Evolutionary conservation across 2,888 invertebrate species (phyloP).

Genomic region (Portevinia maculata): DNA sequence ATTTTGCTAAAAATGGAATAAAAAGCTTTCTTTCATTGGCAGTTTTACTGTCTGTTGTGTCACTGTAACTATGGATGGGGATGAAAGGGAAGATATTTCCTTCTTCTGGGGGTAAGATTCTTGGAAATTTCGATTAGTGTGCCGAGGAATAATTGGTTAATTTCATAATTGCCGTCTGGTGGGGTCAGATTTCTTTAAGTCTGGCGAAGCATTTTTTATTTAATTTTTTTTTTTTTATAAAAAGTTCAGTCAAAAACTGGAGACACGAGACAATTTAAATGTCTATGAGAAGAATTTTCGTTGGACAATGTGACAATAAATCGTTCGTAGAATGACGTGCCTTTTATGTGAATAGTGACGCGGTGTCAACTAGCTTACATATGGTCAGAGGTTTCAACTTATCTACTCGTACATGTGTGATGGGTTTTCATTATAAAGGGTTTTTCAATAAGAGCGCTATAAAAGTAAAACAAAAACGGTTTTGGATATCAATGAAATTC

Average conservation of each 20-base stretch:
- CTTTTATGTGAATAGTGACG: too few relatives aligned
- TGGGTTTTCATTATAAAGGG: too few relatives aligned
- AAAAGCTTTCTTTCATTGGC: background rate
- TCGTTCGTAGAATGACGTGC: too few relatives aligned
- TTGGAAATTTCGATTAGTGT: constrained; percentile 40
- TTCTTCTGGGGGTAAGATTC: constrained; percentile 28
- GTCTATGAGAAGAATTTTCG: background rate
- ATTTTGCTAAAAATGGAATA: too few relatives aligned
- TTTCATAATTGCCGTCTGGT: constrained; percentile 25
- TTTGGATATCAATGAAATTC: too few relatives aligned
- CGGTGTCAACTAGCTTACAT: too few relatives aligned
- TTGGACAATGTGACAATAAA: background rate
- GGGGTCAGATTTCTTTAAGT: constrained; percentile 21
- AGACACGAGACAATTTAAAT: constrained; percentile 6
- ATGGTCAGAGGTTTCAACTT: too few relatives aligned
- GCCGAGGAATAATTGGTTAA: constrained; percentile 15
- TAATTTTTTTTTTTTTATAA: constrained; percentile 9
- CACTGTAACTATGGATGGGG: background rate
- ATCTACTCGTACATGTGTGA: too few relatives aligned
- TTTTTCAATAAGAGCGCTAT: too few relatives aligned
- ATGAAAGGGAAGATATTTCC: constrained; percentile 10
- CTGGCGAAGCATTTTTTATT: constrained; percentile 1
- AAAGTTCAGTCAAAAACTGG: background rate
- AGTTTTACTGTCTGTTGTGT: background rate
- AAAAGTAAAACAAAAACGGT: too few relatives aligned